Base-by-base conservation (phyloP, 1,140 invertebrate genomes). In the Aphis craccivora region DNA sequence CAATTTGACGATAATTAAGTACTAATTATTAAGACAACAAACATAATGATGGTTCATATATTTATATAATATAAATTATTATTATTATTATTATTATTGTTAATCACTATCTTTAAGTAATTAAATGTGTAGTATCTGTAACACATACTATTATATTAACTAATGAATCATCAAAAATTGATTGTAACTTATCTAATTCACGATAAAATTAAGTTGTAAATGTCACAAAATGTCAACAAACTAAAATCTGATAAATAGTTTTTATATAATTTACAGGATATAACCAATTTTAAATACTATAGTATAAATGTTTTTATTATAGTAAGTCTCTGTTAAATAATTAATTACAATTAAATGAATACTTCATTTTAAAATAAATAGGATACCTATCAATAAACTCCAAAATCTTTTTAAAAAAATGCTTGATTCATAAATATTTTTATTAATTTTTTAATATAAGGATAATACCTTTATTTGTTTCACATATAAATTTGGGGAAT, bases 391-490 rank as follows among this genome's bases (percentile, higher is more conserved):
- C n/a, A 76, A 76, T 76, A n/a, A n/a, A 14, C 60, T 76, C 1
- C n/a, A n/a, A n/a, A 76, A 76, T 76, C 0, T 30, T n/a, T 18
- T 18, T 14, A 14, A 67, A 76, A 30, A 60, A n/a, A 67, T 14
- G 30, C 30, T 18, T 60, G 14, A 18, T 76, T 76, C 11, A 18
- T n/a, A n/a, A 76, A 76, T 76, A 76, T 76, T n/a, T n/a, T 76
- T n/a, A 45, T 25, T 5, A 76, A 76, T n/a, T 76, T 14, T 30
- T 76, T 76, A 76, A n/a, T 5, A 76, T 76, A 18, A 76, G 60
- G n/a, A 76, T 76, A 76, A 76, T 76, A 76, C 60, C 60, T n/a
- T 84, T 43, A 84, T 40, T 40, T 84, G 37, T 84, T 25, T 84
- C 40, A 43, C 40, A 84, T 43, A 40, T 84, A 40, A 84, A 84